A percentile compares a stretch with the other conserved stretches of the same genome.
Conservation (phyloP, 2,113 vertebrate species). For the Apus apus region DNA sequence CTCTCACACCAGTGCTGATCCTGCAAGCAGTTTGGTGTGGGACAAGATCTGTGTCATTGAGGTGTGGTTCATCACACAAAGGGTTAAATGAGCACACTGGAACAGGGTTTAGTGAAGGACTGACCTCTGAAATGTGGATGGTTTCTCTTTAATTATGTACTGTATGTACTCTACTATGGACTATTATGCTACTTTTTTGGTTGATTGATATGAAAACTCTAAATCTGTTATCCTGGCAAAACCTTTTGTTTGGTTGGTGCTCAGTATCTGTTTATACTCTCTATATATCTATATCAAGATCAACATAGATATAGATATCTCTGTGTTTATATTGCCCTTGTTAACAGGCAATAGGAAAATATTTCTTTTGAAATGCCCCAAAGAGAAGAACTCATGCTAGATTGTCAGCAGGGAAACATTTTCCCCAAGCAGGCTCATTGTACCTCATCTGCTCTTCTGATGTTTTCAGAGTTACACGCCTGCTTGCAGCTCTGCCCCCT, state of each 20-base stretch:
- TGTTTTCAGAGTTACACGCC: not conserved
- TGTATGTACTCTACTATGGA: not conserved
- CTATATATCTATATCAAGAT: too few relatives aligned
- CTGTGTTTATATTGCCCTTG: not conserved
- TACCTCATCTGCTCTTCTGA: not conserved
- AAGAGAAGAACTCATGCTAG: not conserved
- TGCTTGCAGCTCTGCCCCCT: not conserved
- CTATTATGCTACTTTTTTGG: not conserved
- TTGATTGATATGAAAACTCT: not conserved
- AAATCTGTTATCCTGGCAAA: not conserved
- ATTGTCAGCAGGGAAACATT: not conserved
- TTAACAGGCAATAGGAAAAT: not conserved
- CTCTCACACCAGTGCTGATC: not conserved
- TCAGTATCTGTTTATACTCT: not conserved
- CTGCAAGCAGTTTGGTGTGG: not conserved
- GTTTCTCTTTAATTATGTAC: not conserved
- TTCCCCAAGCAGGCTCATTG: not conserved
- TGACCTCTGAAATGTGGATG: not conserved
- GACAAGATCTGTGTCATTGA: not conserved
- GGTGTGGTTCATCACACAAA: not conserved
- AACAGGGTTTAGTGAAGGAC: not conserved
- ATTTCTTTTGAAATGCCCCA: not conserved
- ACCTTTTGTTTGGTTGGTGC: not conserved
- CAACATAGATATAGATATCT: not conserved
- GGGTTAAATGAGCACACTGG: not conserved